phyloP scores from a whole-genome alignment of 2,113 vertebrate species.

The Percina caprodes region DNA sequence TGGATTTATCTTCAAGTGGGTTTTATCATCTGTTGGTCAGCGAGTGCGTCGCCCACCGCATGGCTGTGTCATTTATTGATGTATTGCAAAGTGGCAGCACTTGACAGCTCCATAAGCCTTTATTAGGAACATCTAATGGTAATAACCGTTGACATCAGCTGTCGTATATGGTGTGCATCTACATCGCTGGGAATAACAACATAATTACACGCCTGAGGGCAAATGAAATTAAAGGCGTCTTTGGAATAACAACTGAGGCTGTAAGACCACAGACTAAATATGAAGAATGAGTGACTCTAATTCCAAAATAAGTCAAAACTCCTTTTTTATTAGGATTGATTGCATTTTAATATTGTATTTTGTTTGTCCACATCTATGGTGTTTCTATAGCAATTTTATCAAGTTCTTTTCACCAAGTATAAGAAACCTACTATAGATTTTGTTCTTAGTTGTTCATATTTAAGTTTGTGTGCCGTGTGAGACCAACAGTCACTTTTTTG shows the following conservation, averaged over 20 bases:
- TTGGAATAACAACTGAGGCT: constrained; percentile 32
- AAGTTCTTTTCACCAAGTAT: too few relatives aligned
- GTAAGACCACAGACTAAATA: constrained; percentile 3
- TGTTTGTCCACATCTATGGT: not conserved
- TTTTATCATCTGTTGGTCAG: not conserved
- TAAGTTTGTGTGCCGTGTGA: too few relatives aligned
- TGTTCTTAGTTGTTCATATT: too few relatives aligned
- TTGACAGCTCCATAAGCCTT: constrained; percentile 38
- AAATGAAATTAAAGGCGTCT: constrained; percentile 45
- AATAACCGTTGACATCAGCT: constrained; percentile 53
- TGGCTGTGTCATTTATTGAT: not conserved
- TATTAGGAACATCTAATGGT: constrained; percentile 29
- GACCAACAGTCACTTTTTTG: too few relatives aligned
- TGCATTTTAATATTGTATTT: not conserved
- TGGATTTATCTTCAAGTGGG: not conserved
- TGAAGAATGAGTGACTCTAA: constrained; percentile 6
- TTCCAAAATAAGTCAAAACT: constrained; percentile 8
- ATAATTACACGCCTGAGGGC: constrained; percentile 47
- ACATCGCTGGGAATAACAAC: constrained; percentile 46
- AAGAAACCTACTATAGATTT: too few relatives aligned
- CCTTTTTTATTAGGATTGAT: not conserved
- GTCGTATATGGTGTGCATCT: constrained; percentile 51
- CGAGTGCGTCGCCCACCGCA: not conserved
- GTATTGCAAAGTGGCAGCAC: constrained; percentile 2
- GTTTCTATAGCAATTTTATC: not conserved